Base-by-base conservation (phyloP, 2,797 vertebrate species). In the Danio kyathit region DNA sequence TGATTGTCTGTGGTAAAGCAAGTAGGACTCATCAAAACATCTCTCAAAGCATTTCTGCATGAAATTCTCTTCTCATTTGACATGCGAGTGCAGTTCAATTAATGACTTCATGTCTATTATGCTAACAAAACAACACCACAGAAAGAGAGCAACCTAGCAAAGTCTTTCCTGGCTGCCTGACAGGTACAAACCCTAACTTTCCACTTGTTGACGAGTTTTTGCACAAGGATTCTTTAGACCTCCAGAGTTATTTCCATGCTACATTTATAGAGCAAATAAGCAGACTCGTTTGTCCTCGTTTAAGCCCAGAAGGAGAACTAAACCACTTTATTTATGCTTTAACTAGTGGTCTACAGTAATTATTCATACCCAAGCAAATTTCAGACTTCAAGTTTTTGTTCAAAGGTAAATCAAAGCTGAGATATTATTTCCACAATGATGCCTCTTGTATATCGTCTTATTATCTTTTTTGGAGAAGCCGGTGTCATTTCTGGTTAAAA, bases 161-260 rank as follows among this genome's bases (percentile, higher is more conserved):
- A 86, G 80, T 60, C 72, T 76, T 79, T 87, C 82, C 83, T 82
- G 75, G 87, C 86, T 83, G 14, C 79, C 75, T 83, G 75, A 82
- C 83, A 81, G 83, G 70, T 65, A 76, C 54, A 81, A 59, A 66
- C 13, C 51, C 61, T 7, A 71, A 76, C 76, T 76, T 76, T 49
- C 71, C 87, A 86, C 83, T 48, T 87, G 69, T 89, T 90, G 86
- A 90, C 82, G 78, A 80, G 82, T 76, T 67, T 80, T 85, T 80
- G 86, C 82, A 87, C 82, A 81, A 84, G 48, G 64, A 56, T 60
- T 29, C 69, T 80, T 76, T 79, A 83, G 75, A 59, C 38, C 41
- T 64, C 16, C n/a, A 38, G 66, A 61, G 51, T 79, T 29, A 71
- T 79, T 71, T 79, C 76, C 66, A 79, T 44, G 17, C 8, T 13